A percentile compares a stretch with the other conserved stretches of the same genome.
These are phyloP conservation scores for Whitmania pigra DNA, from an alignment of 1,140 invertebrate species.

Conservation along the genomic window DNA sequence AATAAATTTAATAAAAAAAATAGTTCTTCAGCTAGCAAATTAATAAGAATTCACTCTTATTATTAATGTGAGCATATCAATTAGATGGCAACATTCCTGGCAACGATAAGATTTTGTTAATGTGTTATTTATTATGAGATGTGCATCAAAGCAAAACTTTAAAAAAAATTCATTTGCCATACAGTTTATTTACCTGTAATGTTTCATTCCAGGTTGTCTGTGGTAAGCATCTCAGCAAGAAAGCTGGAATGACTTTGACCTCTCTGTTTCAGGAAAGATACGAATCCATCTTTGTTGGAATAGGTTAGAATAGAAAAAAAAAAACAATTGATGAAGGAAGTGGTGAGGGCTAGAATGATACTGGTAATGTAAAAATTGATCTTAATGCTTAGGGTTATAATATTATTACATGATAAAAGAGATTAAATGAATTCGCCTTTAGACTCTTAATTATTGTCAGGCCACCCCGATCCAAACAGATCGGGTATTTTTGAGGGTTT, in stretches of 20 bases:
- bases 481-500: slow-evolving; percentile 67
- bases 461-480: slow-evolving; percentile 71
- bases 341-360: not conserved
- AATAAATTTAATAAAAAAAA: too few relatives aligned
- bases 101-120: too few relatives aligned
- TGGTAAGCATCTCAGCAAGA: slow-evolving; percentile 34
- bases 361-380: not conserved
- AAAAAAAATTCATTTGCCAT: too few relatives aligned
- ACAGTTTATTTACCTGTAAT: too few relatives aligned
- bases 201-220: slow-evolving; percentile 36
- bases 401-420: not conserved
- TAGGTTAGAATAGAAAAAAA: slow-evolving; percentile 51
- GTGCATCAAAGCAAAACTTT: too few relatives aligned
- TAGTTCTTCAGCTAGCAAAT: slow-evolving; percentile 9
- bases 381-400: not conserved
- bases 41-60: slow-evolving; percentile 7
- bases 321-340: not conserved
- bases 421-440: too few relatives aligned
- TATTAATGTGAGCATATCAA: not conserved
- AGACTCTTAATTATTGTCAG: slow-evolving; percentile 28
- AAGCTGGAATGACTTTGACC: slow-evolving; percentile 43
- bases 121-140: too few relatives aligned
- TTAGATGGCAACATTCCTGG: too few relatives aligned
- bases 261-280: slow-evolving; percentile 55
- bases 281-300: slow-evolving; percentile 77